phyloP scores from a whole-genome alignment of 1,140 invertebrate species.

The Rhopalosiphum padi region DNA sequence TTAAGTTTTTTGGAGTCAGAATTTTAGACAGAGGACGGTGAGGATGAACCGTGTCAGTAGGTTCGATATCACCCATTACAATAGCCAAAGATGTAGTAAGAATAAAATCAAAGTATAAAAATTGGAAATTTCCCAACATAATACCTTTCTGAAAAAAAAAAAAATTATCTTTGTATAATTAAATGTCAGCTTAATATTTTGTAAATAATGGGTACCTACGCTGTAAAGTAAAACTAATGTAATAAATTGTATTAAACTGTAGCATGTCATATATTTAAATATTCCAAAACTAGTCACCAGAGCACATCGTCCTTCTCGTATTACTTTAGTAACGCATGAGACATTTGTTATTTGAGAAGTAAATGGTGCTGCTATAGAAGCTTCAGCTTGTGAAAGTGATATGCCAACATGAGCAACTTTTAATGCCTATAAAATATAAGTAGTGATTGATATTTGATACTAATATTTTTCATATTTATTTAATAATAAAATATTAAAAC shows the following conservation, averaged over 20 bases:
- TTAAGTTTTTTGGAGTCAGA: conserved; percentile 65
- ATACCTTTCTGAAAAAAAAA: conserved; percentile 59
- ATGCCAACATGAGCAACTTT: conserved; percentile 94
- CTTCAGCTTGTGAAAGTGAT: conserved; percentile 91
- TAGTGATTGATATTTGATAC: not conserved
- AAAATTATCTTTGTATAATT: not conserved
- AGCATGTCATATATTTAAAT: conserved; percentile 97
- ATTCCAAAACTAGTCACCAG: conserved; percentile 93
- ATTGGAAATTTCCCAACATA: conserved; percentile 78
- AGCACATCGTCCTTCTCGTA: conserved; percentile 87
- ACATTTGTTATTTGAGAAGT: conserved; percentile 90
- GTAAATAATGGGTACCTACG: conserved; percentile 65
- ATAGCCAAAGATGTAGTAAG: conserved; percentile 80
- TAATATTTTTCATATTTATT: not conserved
- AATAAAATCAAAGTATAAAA: conserved; percentile 84
- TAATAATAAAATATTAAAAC: not conserved
- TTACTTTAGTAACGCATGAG: conserved; percentile 80
- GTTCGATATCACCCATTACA: conserved; percentile 73
- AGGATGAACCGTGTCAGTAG: conserved; percentile 61
- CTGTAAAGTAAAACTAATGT: conserved; percentile 91
- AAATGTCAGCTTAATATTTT: not conserved
- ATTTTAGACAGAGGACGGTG: conserved; percentile 63
- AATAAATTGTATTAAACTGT: conserved; percentile 92
- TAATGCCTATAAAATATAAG: conserved; percentile 67
- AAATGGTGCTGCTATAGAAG: conserved; percentile 92